Evolutionary conservation across 2,113 vertebrate species (phyloP).

Genomic region (Sinocyclocheilus grahami): DNA sequence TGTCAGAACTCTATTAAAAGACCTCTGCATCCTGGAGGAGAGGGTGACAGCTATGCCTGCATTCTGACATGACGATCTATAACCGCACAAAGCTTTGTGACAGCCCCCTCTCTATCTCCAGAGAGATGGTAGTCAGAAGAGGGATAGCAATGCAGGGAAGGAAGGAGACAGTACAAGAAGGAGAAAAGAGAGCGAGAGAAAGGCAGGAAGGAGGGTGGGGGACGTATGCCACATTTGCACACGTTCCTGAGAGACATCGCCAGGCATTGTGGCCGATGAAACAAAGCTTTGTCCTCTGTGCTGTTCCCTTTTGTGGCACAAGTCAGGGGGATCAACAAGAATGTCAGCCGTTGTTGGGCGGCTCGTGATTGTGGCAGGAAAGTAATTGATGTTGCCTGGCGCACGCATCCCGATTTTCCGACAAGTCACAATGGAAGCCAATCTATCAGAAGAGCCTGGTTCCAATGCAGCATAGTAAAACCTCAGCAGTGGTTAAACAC

Average conservation of each 20-base stretch:
- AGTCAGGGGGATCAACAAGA: constrained; percentile 23
- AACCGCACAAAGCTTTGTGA: constrained; percentile 65
- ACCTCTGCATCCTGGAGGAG: constrained; percentile 57
- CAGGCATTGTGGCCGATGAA: constrained; percentile 39
- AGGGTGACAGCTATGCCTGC: constrained; percentile 62
- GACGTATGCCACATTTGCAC: constrained; percentile 24
- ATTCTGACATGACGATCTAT: constrained; percentile 72
- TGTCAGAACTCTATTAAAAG: constrained; percentile 56
- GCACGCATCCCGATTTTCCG: constrained; percentile 27
- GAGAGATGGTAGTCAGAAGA: constrained; percentile 47
- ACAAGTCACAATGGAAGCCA: constrained; percentile 30
- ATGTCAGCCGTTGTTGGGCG: constrained; percentile 35
- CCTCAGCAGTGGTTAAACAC: constrained; percentile 64
- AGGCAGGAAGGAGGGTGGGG: background rate
- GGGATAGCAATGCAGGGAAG: background rate
- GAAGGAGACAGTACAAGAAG: constrained; percentile 24
- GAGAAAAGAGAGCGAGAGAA: constrained; percentile 27
- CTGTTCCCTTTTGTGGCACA: constrained; percentile 14
- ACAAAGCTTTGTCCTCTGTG: constrained; percentile 46
- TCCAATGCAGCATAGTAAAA: constrained; percentile 47
- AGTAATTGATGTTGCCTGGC: constrained; percentile 44
- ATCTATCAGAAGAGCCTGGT: constrained; percentile 53
- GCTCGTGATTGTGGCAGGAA: background rate
- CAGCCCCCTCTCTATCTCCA: constrained; percentile 60
- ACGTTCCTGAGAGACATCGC: constrained; percentile 37